phyloP scores from a whole-genome alignment of 2,888 invertebrate genomes.

The Autographa pulchrina region DNA sequence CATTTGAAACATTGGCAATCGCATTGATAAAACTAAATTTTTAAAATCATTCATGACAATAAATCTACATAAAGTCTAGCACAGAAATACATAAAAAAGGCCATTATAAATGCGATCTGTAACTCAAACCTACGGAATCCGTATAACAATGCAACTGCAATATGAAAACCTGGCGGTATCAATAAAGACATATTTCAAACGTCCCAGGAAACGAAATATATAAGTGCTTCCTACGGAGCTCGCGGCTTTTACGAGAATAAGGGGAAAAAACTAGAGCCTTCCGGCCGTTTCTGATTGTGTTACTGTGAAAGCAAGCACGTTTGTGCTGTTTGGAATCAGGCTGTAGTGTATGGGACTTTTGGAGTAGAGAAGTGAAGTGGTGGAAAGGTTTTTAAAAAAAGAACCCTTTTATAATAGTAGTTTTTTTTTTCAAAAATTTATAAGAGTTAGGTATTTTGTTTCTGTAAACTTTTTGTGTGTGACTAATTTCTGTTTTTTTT shows the following conservation, averaged over 20 bases:
- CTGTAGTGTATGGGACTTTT: not conserved
- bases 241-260: slow-evolving; percentile 39
- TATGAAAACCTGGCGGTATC: slow-evolving; percentile 44
- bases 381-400: not conserved
- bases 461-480: too few species aligned
- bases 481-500: too few species aligned
- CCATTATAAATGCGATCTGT: not conserved
- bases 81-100: not conserved
- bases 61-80: not conserved
- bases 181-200: slow-evolving; percentile 53
- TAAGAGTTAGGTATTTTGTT: too few species aligned
- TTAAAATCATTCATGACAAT: too few species aligned
- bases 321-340: slow-evolving; percentile 19
- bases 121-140: not conserved
- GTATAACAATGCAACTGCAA: slow-evolving; percentile 30
- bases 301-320: slow-evolving; percentile 36
- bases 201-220: slow-evolving; percentile 55
- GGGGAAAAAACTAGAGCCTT: slow-evolving; percentile 50
- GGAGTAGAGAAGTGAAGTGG: not conserved
- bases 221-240: slow-evolving; percentile 51
- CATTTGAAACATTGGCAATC: too few species aligned
- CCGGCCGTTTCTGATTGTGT: slow-evolving; percentile 54
- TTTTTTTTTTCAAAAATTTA: too few species aligned
- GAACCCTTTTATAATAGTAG: too few species aligned
- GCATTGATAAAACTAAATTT: too few species aligned